phyloP scores from a whole-genome alignment of 2,888 invertebrate genomes.

The Cheilosia scutellata region DNA sequence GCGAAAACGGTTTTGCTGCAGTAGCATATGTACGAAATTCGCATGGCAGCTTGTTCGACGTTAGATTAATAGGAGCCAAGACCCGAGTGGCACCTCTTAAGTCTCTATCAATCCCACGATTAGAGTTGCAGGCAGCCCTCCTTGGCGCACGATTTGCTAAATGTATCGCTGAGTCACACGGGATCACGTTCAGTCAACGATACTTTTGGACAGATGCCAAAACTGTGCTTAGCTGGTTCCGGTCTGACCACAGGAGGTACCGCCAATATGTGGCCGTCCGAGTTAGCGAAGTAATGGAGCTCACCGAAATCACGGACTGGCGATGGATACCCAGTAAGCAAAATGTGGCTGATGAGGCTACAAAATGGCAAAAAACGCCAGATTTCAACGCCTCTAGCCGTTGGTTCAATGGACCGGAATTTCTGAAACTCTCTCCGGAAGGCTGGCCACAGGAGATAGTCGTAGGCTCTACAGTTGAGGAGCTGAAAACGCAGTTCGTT shows the following conservation, averaged over 20 bases:
- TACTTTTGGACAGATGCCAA: constrained; percentile 76
- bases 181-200: constrained; percentile 50
- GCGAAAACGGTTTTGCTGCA: constrained; percentile 49
- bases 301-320: constrained; percentile 58
- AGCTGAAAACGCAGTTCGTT: not conserved
- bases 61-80: constrained; percentile 40
- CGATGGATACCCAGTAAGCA: constrained; percentile 57
- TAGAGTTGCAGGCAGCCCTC: constrained; percentile 76
- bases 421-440: not conserved
- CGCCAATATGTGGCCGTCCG: constrained; percentile 66
- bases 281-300: constrained; percentile 70
- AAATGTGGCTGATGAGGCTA: constrained; percentile 65
- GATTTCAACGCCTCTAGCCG: constrained; percentile 42
- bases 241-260: constrained; percentile 75
- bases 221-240: constrained; percentile 76
- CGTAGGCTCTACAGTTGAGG: not conserved
- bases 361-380: constrained; percentile 50
- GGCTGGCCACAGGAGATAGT: not conserved
- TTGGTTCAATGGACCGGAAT: constrained; percentile 61
- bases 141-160: constrained; percentile 70
- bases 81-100: constrained; percentile 46
- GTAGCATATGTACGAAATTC: constrained; percentile 47
- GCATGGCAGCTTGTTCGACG: constrained; percentile 3
- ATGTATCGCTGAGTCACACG: constrained; percentile 8
- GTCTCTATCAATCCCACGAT: constrained; percentile 60